Conservation (phyloP, 2,888 invertebrate genomes). For the Spialia ferax region DNA sequence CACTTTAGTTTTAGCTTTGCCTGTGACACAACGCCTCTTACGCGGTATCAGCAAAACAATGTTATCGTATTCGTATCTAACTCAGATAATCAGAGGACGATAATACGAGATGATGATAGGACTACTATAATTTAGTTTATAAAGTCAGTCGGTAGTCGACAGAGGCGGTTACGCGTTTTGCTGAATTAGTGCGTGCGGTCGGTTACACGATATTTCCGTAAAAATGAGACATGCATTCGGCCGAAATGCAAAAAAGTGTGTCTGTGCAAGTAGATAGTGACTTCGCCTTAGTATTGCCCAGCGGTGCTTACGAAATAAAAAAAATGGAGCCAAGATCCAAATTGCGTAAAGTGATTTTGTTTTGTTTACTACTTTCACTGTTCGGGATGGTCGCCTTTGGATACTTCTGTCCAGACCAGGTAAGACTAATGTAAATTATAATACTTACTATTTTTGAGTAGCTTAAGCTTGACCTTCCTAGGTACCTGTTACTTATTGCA, state of each 20-base stretch:
- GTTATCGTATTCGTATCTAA: conserved; percentile 60
- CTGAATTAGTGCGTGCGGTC: conserved; percentile 61
- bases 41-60: conserved; percentile 65
- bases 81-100: conserved; percentile 58
- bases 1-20: conserved; percentile 64
- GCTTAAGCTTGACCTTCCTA: no score
- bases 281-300: conserved; percentile 92
- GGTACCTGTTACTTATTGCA: background rate
- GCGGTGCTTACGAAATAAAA: conserved; percentile 93
- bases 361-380: conserved; percentile 93
- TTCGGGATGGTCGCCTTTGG: conserved; percentile 96
- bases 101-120: conserved; percentile 57
- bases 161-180: conserved; percentile 38
- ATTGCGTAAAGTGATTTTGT: conserved; percentile 92
- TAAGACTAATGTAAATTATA: conserved; percentile 64
- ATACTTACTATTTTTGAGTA: background rate
- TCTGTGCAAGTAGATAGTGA: conserved; percentile 95
- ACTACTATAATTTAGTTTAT: conserved; percentile 29
- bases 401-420: conserved; percentile 96
- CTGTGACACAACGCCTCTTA: conserved; percentile 59
- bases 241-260: conserved; percentile 91
- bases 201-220: conserved; percentile 67
- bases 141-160: conserved; percentile 14
- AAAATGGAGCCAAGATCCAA: conserved; percentile 95
- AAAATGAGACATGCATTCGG: conserved; percentile 86